Percentiles rank a stretch among this genome's conserved stretches.
These are phyloP conservation scores for Aegithalos caudatus DNA, from an alignment of 2,113 vertebrate species.

Conservation along the genomic window DNA sequence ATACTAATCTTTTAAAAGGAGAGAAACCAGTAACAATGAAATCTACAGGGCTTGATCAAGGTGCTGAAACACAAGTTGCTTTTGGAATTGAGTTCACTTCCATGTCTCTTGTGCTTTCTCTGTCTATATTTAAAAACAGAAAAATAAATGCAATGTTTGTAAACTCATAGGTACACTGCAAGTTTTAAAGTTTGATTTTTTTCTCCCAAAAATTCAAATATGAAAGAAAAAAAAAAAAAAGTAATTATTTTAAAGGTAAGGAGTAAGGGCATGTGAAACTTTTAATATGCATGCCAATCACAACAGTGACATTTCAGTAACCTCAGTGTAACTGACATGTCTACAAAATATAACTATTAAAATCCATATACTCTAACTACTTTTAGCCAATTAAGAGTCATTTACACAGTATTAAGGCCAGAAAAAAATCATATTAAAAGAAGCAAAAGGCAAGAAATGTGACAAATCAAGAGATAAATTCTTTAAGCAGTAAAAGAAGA, in stretches of 20 bases:
- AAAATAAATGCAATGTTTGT: background rate
- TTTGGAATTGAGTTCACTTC: background rate
- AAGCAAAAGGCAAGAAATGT: background rate
- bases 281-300: background rate
- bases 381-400: background rate
- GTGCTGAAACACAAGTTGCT: background rate
- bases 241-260: background rate
- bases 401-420: background rate
- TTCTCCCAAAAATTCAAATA: background rate
- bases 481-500: background rate
- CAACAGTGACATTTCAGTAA: background rate
- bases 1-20: background rate
- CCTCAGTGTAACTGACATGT: background rate
- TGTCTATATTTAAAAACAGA: background rate
- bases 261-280: background rate
- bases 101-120: background rate
- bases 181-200: background rate
- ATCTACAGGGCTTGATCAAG: background rate
- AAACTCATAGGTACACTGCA: background rate
- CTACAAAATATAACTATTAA: background rate
- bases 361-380: background rate
- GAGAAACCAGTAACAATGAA: background rate
- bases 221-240: background rate
- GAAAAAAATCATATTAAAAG: background rate
- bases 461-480: background rate